phyloP scores from a whole-genome alignment of 2,113 vertebrate species.

The Ornithorhynchus anatinus region DNA sequence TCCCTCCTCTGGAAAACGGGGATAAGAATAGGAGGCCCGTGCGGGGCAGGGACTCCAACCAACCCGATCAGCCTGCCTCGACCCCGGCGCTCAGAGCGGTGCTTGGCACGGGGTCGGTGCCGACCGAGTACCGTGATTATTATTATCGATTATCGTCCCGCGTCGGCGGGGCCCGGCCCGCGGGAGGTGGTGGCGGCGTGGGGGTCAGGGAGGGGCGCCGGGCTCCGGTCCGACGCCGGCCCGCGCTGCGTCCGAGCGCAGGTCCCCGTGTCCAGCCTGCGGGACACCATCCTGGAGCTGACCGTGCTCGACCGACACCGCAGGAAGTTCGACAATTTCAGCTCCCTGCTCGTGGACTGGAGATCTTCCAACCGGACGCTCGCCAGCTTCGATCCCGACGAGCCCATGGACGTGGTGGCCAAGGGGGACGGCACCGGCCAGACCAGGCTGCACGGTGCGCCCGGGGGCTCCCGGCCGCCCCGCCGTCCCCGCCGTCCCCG shows the following conservation, averaged over 20 bases:
- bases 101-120: no score
- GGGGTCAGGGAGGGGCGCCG: no score
- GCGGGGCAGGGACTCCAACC: no score
- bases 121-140: no score
- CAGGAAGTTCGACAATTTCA: constrained; percentile 71
- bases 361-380: constrained; percentile 61
- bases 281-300: constrained; percentile 60
- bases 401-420: constrained; percentile 41
- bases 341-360: constrained; percentile 64
- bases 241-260: constrained; percentile 31
- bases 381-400: constrained; percentile 50
- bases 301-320: constrained; percentile 64
- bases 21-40: no score
- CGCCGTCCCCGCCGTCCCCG: neutral
- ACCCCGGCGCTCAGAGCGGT: no score
- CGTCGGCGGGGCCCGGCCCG: no score
- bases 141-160: no score
- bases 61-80: no score
- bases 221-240: no score
- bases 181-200: no score
- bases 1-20: no score
- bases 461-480: neutral
- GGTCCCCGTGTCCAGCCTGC: constrained; percentile 63
- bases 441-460: constrained; percentile 67
- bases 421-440: constrained; percentile 64